Conservation (phyloP, 2,888 invertebrate genomes). For the Erpobdella octoculata region DNA sequence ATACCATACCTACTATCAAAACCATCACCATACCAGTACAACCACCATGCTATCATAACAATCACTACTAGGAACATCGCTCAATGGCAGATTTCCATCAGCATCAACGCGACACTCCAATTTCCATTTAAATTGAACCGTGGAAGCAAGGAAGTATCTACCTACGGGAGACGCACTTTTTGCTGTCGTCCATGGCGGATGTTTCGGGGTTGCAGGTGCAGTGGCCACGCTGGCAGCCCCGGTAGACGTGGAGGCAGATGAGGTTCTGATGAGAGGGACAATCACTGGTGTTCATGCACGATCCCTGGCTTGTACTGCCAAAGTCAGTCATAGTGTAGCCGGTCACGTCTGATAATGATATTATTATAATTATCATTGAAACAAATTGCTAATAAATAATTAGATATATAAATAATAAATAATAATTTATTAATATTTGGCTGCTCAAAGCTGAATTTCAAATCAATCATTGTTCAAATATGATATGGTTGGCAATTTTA, state of each 20-base stretch:
- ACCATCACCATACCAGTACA: neutral
- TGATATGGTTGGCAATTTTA: no score
- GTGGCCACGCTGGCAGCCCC: neutral
- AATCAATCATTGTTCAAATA: no score
- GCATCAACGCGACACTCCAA: neutral
- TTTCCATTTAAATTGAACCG: neutral
- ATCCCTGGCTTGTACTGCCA: constrained; percentile 8
- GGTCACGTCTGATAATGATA: no score
- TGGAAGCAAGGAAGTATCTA: neutral
- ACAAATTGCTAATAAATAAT: no score
- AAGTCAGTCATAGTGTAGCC: no score
- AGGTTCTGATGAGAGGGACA: constrained; percentile 6
- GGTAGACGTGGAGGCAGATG: constrained; percentile 11
- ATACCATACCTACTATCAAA: no score
- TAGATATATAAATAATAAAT: no score
- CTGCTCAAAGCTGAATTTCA: no score
- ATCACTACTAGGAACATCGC: no score
- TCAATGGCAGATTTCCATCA: no score
- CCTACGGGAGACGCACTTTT: constrained; percentile 14
- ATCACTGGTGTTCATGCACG: constrained; percentile 8
- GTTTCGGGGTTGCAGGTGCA: constrained; percentile 10
- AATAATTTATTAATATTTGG: no score
- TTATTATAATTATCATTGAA: no score
- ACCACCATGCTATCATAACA: neutral
- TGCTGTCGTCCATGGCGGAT: neutral